Evolutionary conservation across 2,888 invertebrate genomes (phyloP), one percentile per base, ranked within the genome.

Genomic region (Drosophila aldrichi): DNA sequence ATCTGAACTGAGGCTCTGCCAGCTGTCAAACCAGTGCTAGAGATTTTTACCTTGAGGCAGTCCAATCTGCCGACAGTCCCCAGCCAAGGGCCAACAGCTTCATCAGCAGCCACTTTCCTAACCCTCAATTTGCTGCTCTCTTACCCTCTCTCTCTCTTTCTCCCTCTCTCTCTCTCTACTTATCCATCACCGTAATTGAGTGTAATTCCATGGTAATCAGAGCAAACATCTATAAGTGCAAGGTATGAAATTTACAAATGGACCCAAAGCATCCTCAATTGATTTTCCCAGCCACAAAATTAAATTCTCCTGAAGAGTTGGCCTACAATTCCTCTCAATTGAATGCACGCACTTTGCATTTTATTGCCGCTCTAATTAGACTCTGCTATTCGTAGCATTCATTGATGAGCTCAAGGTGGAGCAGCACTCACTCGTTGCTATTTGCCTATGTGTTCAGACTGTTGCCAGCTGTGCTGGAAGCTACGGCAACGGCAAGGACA

Each of bases 331-430:
- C 14, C 10, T 6, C 41, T 20, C 10, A 41, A 60, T 60, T 40
- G 41, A 54, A 66, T 60, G 44, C 49, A 66, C 64, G 63, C 60
- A 72, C 75, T 73, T 64, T 79, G 68, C 82, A 72, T 70, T 84
- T 90, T 88, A 88, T 84, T 89, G 77, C 74, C 75, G 89, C 81
- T 82, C 89, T 90, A 88, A 91, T 90, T 89, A 91, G 88, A 82
- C 77, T 81, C 77, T 56, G 54, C 9, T 52, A 59, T 43, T 34
- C 34, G 22, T 44, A 43, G 48, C 55, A 82, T 66, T 69, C 55
- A 82, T 66, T 69, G 70, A 76, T 76, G 67, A 40, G 55, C 67
- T 71, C 77, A 81, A 79, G 87, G 77, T 71, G 60, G 75, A 69
- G 60, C 62, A 65, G 73, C 43, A 57, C 46, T 68, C 49, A 59